Percentiles rank a stretch among this genome's conserved stretches.
phyloP scores from a whole-genome alignment of 2,113 vertebrate species.

The Dolichotis patagonum region DNA sequence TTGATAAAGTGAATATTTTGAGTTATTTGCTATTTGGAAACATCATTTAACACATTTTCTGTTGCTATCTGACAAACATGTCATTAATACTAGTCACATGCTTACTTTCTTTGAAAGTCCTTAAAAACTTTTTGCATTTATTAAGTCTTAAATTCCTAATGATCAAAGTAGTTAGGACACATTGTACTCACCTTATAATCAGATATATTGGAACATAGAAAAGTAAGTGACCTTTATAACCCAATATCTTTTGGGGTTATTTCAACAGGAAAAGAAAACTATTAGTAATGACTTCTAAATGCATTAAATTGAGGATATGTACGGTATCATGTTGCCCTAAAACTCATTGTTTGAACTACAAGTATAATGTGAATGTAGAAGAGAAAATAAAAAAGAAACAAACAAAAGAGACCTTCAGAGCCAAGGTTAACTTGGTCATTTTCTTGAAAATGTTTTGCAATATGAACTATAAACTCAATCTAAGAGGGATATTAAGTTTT shows the following conservation, averaged over 20 bases:
- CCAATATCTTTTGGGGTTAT: conserved; percentile 65
- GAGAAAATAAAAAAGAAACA: conserved; percentile 66
- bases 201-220: conserved; percentile 73
- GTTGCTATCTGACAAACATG: conserved; percentile 26
- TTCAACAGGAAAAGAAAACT: conserved; percentile 62
- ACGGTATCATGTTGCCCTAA: conserved; percentile 52
- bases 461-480: conserved; percentile 62
- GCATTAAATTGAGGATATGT: conserved; percentile 73
- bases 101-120: conserved; percentile 54
- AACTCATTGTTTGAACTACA: conserved; percentile 69
- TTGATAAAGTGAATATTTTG: conserved; percentile 75
- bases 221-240: conserved; percentile 67
- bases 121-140: conserved; percentile 68
- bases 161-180: conserved; percentile 49
- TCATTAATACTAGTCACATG: conserved; percentile 58
- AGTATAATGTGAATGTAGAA: conserved; percentile 51
- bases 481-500: conserved; percentile 65
- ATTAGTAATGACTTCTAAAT: conserved; percentile 74
- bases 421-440: conserved; percentile 73
- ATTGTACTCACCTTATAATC: conserved; percentile 76
- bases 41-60: conserved; percentile 58
- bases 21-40: conserved; percentile 68
- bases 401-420: conserved; percentile 65
- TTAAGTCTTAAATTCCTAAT: conserved; percentile 62
- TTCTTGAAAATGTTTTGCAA: conserved; percentile 61